Percentiles rank a stretch among this genome's conserved stretches.
Evolutionary conservation across 2,797 vertebrate species (phyloP).

Genomic region (Myotis vivesi): DNA sequence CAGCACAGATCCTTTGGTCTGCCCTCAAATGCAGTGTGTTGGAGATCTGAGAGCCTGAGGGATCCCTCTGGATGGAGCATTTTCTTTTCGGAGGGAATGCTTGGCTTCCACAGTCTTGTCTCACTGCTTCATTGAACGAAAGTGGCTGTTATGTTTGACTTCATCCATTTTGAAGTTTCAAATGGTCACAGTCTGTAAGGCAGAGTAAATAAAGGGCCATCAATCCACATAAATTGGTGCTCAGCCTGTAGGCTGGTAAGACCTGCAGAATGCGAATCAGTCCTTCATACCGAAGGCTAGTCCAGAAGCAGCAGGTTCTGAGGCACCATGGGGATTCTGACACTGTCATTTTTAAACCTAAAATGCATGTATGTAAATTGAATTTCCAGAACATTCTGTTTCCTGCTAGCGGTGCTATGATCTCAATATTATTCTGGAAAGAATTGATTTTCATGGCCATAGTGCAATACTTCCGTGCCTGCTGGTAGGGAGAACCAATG

Average conservation of each 20-base stretch:
- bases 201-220: conserved; percentile 88
- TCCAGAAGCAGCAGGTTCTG: conserved; percentile 16
- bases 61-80: conserved; percentile 85
- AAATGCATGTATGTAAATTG: neutral
- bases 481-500: neutral
- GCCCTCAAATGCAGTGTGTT: conserved; percentile 85
- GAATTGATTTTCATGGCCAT: neutral
- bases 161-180: conserved; percentile 86
- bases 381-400: conserved; percentile 5
- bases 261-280: conserved; percentile 67
- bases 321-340: neutral
- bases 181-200: conserved; percentile 82
- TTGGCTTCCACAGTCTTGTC: conserved; percentile 76
- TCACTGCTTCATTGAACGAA: conserved; percentile 83
- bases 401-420: neutral
- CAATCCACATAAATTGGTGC: conserved; percentile 83
- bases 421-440: neutral
- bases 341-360: neutral
- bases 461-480: neutral
- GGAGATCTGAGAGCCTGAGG: conserved; percentile 86
- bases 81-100: conserved; percentile 87
- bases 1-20: conserved; percentile 79
- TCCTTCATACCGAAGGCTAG: conserved; percentile 49
- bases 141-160: conserved; percentile 81
- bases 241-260: conserved; percentile 57